Conservation (phyloP, 2,113 vertebrate species). For the Rousettus leschenaultii region DNA sequence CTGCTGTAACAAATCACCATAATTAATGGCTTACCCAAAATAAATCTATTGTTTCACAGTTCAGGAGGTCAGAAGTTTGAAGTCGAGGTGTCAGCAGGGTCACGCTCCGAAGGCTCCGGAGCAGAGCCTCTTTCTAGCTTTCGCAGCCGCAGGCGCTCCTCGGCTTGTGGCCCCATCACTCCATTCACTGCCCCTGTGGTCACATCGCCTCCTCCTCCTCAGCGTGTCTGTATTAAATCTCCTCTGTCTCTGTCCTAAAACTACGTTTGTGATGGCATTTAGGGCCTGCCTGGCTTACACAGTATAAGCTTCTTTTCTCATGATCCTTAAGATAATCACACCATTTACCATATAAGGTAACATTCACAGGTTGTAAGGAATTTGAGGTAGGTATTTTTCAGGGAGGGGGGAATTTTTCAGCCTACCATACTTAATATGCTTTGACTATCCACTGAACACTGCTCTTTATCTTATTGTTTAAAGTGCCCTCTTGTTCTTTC, state of each 20-base stretch:
- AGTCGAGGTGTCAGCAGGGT: not conserved
- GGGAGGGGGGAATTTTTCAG: not conserved
- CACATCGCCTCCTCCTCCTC: not conserved
- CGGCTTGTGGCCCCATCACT: not conserved
- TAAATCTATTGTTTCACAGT: not conserved
- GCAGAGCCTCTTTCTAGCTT: not conserved
- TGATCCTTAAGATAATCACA: not conserved
- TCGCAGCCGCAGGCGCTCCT: not conserved
- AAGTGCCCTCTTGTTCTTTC: not conserved
- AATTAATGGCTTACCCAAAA: not conserved
- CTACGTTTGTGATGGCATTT: not conserved
- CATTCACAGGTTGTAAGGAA: not conserved
- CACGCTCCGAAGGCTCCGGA: not conserved
- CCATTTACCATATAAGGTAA: not conserved
- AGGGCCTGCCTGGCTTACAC: not conserved
- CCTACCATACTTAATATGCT: not conserved
- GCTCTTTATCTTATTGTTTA: not conserved
- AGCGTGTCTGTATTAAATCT: not conserved
- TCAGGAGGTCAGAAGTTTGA: not conserved
- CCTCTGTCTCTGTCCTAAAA: not conserved
- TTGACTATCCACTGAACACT: not conserved
- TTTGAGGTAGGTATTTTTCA: not conserved
- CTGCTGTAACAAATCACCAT: not conserved
- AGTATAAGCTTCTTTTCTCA: not conserved
- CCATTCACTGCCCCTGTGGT: not conserved